Evolutionary conservation across 2,888 invertebrate genomes (phyloP).

Genomic region (Diarsia dahlii): DNA sequence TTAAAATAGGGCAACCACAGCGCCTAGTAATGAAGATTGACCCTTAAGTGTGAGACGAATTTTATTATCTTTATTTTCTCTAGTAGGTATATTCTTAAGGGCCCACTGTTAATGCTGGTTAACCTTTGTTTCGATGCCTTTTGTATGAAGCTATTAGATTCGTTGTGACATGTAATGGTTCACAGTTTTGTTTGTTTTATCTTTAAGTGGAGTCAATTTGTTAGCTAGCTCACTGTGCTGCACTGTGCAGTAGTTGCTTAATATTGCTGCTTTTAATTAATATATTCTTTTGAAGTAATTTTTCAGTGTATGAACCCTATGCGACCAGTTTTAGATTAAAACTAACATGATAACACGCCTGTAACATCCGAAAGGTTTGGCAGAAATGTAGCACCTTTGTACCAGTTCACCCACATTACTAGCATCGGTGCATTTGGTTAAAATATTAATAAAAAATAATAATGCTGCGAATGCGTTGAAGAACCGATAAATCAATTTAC

Average conservation of each 20-base stretch:
- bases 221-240: constrained; percentile 3
- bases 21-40: not conserved
- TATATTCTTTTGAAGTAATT: too few relatives aligned
- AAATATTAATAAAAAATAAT: too few relatives aligned
- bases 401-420: too few relatives aligned
- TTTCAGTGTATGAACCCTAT: not conserved
- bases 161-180: constrained; percentile 33
- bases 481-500: constrained; percentile 10
- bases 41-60: not conserved
- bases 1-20: not conserved
- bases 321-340: not conserved
- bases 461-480: too few relatives aligned
- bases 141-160: constrained; percentile 46
- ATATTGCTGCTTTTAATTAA: not conserved
- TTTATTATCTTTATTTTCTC: constrained; percentile 6
- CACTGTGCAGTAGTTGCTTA: constrained; percentile 2
- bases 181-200: constrained; percentile 41
- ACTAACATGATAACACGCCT: not conserved
- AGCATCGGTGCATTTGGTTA: too few relatives aligned
- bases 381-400: too few relatives aligned
- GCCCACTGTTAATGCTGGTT: not conserved
- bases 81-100: constrained; percentile 14
- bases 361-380: not conserved
- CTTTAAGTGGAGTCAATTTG: constrained; percentile 11
- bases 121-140: constrained; percentile 38